Evolutionary conservation across 2,113 vertebrate species (phyloP), one percentile per base, ranked within the genome.

Genomic region (Bostrychus sinensis): DNA sequence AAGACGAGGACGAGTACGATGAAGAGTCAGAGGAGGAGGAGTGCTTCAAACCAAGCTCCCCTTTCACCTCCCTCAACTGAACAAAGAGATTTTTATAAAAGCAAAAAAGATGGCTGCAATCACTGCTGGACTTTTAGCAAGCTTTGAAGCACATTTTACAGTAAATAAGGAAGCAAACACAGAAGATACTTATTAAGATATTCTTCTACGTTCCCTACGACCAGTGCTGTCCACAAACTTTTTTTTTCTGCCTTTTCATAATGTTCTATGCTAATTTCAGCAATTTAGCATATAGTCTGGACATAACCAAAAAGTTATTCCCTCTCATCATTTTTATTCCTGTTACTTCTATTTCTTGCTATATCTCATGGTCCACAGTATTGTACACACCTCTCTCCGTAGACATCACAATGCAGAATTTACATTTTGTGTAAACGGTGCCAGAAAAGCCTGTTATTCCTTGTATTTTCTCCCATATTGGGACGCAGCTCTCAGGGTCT

Each of bases 401-500:
- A n/a, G n/a, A n/a, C n/a, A n/a, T n/a, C 62, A 46, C 14, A 14
- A 5, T 42, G 23, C 22, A 32, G 2, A 37, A 39, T 12, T 62
- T 5, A 34, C 38, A 10, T 28, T 32, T 36, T 51, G 46, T 30
- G 0, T 6, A 7, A 25, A 20, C 10, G 9, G 10, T 41, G 43
- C 45, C 10, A 1, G 28, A 28, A 36, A 57, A 50, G 42, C 23
- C n/a, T 23, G 4, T 34, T 1, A 0, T 43, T 39, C 5, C 14
- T 20, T 4, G 56, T 30, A 8, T 51, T 28, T 61, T 63, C 63
- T 86, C 87, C 73, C 83, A 88, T 61, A 84, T 89, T 88, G 89
- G 87, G 85, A 84, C 36, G 57, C 26, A 36, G 30, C 62, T 84
- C 80, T 88, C 81, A 84, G 87, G 86, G 61, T 78, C 55, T 38